Evolutionary conservation across 2,888 invertebrate genomes (phyloP), one percentile per base, ranked within the genome.

Genomic region (Tetranychus piercei): DNA sequence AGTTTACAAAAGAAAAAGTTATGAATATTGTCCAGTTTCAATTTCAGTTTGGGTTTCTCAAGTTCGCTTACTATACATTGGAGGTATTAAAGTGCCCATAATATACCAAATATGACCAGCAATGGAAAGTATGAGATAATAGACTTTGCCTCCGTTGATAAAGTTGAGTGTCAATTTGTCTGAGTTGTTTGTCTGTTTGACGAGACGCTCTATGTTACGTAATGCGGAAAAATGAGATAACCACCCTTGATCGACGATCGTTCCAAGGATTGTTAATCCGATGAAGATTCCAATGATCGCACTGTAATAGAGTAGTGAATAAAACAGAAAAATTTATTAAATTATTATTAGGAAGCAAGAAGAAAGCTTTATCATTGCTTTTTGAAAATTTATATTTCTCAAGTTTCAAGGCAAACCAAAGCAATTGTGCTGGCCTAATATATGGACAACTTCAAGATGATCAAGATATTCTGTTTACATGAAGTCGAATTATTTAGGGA

Each of bases 31-130:
- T 18, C 8, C 8, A 67, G 8, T 1, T 0, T 67, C 9, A 22
- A 9, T 67, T 67, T 18, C 9, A 22, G n/a, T 67, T 9, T 67
- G 9, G 6, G 6, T 22, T 34, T 34, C 34, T 34, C 5, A 34
- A 34, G 34, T 5, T 3, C 5, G 9, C 20, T 23, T 23, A 22
- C 67, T 23, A n/a, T 22, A 67, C 23, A 67, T 22, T 67, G 23
- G 23, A 18, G 67, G 67, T 3, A 67, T 67, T n/a, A 67, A n/a
- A 20, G 67, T 20, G 8, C 20, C 23, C 20, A 67, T 22, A n/a
- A 67, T 67, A n/a, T 22, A 67, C 67, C 67, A 67, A 20, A 67
- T 23, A 67, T 67, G 67, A n/a, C 22, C 67, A 9, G n/a, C 8
- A 67, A 67, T 67, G 0, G 22, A 22, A 22, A 67, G 23, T 8